Evolutionary conservation across 2,888 invertebrate genomes (phyloP).

Genomic region (Himalopsyche japonica): DNA sequence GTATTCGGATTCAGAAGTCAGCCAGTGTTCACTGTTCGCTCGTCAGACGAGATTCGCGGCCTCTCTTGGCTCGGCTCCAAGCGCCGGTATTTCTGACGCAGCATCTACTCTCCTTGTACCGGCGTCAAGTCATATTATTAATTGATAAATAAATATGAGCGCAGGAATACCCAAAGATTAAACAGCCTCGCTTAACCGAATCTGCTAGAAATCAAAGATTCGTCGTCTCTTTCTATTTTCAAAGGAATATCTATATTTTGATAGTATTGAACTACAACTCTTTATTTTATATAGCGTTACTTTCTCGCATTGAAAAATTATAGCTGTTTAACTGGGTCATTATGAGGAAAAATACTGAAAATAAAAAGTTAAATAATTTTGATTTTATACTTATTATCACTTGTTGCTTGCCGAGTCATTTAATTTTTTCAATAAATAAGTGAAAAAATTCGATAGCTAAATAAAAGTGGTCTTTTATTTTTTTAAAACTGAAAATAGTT

Average conservation of each 20-base stretch:
- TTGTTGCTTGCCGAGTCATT: too few species aligned
- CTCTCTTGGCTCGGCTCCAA: not conserved
- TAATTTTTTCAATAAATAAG: too few species aligned
- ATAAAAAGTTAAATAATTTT: too few species aligned
- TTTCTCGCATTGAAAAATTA: too few species aligned
- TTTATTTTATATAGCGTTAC: too few species aligned
- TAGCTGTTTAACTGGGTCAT: too few species aligned
- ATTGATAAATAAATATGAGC: not conserved
- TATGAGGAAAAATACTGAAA: too few species aligned
- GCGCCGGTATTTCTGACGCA: slow-evolving; percentile 2
- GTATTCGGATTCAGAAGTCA: not conserved
- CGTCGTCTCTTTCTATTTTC: not conserved
- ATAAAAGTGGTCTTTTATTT: too few species aligned
- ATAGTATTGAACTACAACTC: too few species aligned
- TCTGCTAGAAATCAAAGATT: not conserved
- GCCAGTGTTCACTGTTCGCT: not conserved
- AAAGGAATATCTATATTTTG: not conserved
- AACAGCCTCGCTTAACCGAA: not conserved
- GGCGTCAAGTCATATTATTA: not conserved
- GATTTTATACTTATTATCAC: too few species aligned
- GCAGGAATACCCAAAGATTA: not conserved
- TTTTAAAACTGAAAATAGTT: too few species aligned
- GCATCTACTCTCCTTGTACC: not conserved
- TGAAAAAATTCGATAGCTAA: too few species aligned
- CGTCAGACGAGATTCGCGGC: not conserved